These are phyloP conservation scores for Pachyramphus minor DNA, from an alignment of 2,113 vertebrate genomes.

Conservation along the genomic window DNA sequence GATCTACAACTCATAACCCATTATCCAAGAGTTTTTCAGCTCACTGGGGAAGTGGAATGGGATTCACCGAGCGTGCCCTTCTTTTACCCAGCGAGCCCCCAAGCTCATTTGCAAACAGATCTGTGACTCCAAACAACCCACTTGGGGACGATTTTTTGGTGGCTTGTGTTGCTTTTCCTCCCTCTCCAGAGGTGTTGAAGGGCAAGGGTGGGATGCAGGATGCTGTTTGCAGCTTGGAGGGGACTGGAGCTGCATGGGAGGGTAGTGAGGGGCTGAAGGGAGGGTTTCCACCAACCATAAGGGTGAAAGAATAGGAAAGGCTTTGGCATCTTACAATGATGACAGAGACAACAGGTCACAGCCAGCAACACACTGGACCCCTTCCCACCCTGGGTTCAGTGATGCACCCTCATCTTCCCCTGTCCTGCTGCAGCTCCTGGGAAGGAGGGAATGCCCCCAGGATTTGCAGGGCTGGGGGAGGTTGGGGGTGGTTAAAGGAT, in stretches of 20 bases:
- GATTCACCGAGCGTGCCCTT: conserved; percentile 70
- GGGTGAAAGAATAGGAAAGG: background rate
- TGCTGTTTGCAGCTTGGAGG: background rate
- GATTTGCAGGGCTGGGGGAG: background rate
- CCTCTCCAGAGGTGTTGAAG: background rate
- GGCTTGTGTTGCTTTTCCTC: background rate
- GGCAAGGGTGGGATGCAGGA: background rate
- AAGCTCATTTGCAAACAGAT: conserved; percentile 74
- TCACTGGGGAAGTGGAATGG: conserved; percentile 76
- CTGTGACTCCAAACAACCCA: conserved; percentile 55
- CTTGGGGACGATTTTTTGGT: background rate
- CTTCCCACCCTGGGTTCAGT: accelerated
- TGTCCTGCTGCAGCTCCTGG: background rate
- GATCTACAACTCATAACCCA: conserved; percentile 81
- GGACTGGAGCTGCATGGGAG: background rate
- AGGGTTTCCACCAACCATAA: background rate
- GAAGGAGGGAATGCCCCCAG: background rate
- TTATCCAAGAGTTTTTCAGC: conserved; percentile 76
- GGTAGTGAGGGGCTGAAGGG: background rate
- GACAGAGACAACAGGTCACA: background rate
- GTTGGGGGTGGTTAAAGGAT: background rate
- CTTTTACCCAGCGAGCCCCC: conserved; percentile 51
- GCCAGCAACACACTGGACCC: background rate
- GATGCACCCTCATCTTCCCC: background rate
- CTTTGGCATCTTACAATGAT: background rate